A percentile compares a stretch with the other conserved stretches of the same genome.
These are phyloP conservation scores for Trididemnum clinides DNA, from an alignment of 23 tunicate species.

Conservation along the genomic window DNA sequence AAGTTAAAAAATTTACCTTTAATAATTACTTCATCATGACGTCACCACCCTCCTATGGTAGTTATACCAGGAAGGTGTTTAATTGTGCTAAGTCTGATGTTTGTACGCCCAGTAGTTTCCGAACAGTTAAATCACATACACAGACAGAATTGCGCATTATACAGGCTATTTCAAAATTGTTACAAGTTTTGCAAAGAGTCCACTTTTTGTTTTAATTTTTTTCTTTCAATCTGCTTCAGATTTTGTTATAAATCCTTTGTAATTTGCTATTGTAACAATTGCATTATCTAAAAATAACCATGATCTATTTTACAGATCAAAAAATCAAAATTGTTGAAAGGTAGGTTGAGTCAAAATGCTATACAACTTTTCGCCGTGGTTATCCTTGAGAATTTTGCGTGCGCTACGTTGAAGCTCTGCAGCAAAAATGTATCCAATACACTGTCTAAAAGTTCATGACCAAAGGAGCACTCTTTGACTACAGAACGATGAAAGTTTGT, in stretches of 20 bases:
- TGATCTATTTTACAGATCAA: background rate
- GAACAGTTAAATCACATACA: too few relatives aligned
- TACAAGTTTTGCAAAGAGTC: slow-evolving; percentile 1
- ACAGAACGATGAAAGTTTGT: background rate
- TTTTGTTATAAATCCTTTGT: background rate
- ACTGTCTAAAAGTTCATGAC: background rate
- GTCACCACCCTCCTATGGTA: too few relatives aligned
- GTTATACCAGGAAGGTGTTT: too few relatives aligned
- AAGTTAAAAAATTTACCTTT: too few relatives aligned
- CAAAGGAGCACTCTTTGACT: background rate
- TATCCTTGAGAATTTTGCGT: background rate
- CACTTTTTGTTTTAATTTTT: background rate
- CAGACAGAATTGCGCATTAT: too few relatives aligned
- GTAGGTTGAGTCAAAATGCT: background rate
- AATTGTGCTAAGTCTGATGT: too few relatives aligned
- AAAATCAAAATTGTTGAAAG: background rate
- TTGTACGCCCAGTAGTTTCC: too few relatives aligned
- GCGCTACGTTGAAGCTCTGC: background rate
- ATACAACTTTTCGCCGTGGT: background rate
- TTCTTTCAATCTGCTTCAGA: background rate
- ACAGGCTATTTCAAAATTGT: background rate
- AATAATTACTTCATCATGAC: too few relatives aligned
- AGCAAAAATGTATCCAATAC: background rate
- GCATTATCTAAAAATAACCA: slow-evolving; percentile 1
- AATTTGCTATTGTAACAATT: background rate